These are phyloP conservation scores for Antechinus stuartii DNA, from an alignment of 2,113 vertebrate species.

Conservation along the genomic window DNA sequence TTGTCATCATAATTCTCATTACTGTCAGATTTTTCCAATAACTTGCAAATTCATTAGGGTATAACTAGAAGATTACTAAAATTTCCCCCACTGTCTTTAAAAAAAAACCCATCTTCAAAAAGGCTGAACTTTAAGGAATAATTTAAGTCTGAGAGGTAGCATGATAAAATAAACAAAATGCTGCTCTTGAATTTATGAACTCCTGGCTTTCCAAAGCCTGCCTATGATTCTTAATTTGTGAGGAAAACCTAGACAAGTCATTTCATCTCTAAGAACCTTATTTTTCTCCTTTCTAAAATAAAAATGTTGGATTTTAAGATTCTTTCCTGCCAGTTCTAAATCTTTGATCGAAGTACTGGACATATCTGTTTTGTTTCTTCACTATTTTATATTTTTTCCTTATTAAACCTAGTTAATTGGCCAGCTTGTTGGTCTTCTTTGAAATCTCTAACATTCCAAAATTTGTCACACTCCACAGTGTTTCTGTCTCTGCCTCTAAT, in stretches of 20 bases:
- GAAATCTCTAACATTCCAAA: background rate
- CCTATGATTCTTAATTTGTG: background rate
- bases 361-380: background rate
- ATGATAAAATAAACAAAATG: background rate
- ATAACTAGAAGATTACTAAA: background rate
- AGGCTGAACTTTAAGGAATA: background rate
- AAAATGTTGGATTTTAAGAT: background rate
- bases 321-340: background rate
- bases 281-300: background rate
- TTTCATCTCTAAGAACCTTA: background rate
- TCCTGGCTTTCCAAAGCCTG: background rate
- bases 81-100: conserved; percentile 13
- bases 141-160: background rate
- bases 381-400: background rate
- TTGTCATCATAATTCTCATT: conserved; percentile 33
- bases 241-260: background rate
- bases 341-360: background rate
- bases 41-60: conserved; percentile 26
- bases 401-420: background rate
- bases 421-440: background rate
- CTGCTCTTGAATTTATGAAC: background rate
- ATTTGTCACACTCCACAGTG: background rate
- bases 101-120: conserved; percentile 25
- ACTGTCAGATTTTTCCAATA: conserved; percentile 4
- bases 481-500: background rate